A percentile compares a stretch with the other conserved stretches of the same genome.
phyloP scores from a whole-genome alignment of 2,113 vertebrate species.

The Onychostruthus taczanowskii region DNA sequence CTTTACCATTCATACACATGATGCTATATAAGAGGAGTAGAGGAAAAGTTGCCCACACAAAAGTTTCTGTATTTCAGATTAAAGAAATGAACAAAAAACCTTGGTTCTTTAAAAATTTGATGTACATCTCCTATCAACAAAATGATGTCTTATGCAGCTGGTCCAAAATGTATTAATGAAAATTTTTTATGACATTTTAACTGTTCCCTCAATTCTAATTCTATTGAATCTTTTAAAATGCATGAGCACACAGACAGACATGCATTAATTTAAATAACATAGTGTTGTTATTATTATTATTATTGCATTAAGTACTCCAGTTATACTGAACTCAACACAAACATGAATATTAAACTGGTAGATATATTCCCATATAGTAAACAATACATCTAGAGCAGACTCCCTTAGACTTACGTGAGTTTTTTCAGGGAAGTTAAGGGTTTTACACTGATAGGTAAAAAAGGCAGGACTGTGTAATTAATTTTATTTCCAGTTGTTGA shows the following conservation, averaged over 20 bases:
- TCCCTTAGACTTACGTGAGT: neutral
- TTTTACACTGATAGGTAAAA: neutral
- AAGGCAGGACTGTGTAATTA: constrained; percentile 17
- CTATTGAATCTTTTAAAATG: neutral
- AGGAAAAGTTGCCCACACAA: neutral
- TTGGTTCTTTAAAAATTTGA: neutral
- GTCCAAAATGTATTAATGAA: neutral
- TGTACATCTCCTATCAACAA: neutral
- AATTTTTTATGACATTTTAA: neutral
- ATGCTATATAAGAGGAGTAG: neutral
- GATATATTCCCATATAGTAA: neutral
- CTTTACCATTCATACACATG: constrained; percentile 10
- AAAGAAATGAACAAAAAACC: neutral
- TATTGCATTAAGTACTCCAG: neutral
- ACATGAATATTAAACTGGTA: neutral
- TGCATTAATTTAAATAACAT: neutral
- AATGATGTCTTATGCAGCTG: neutral
- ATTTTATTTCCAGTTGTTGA: constrained; percentile 58
- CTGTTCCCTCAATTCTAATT: neutral
- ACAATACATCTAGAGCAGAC: neutral
- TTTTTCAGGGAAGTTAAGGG: neutral
- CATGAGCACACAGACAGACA: neutral
- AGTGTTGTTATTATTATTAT: neutral
- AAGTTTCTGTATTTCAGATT: neutral
- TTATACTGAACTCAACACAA: neutral